Base-by-base conservation (phyloP, 2,888 invertebrate genomes). In the Monopis laevigella region DNA sequence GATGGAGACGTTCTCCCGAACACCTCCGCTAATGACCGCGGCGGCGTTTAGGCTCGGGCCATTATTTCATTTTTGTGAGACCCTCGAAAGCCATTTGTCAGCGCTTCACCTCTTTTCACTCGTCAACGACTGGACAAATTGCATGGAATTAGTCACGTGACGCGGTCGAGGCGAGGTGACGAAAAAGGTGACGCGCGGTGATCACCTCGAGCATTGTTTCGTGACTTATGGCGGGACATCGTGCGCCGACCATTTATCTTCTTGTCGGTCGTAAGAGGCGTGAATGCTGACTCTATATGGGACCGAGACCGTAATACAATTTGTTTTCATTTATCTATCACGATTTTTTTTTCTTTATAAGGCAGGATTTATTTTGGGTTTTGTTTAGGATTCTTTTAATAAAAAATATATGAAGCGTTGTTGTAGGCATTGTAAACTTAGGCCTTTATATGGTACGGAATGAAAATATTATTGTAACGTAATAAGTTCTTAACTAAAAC, bases 11-110 rank as follows among this genome's bases (percentile, higher is more conserved):
- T 68, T 78, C 80, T 67, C 78, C 80, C 80, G 74, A 75, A 78
- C 78, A 74, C 65, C 75, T 72, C 73, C 66, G 55, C 72, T 77
- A 78, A 78, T 78, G 75, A 71, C 66, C 63, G 56, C 61, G 59
- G 65, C 68, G 62, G 60, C 64, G 73, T 65, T 75, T 74, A 71
- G 75, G 74, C 69, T 70, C 60, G 73, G 72, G 55, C 71, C 72
- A 78, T 80, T 78, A 78, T 75, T 63, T 75, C 60, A 78, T 77
- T 78, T 78, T 77, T 75, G 77, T 78, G 62, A 73, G 74, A 62
- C 66, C 71, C 75, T 72, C 72, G 61, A 65, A n/a, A 65, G 63
- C 68, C 67, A 78, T 80, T 80, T 78, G 78, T 78, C 77, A 78
- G 63, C 62, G 58, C 74, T 71, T 74, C 75, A 74, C 67, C 67